Conservation (phyloP, 2,888 invertebrate species). For the Ceratothoa steindachneri region DNA sequence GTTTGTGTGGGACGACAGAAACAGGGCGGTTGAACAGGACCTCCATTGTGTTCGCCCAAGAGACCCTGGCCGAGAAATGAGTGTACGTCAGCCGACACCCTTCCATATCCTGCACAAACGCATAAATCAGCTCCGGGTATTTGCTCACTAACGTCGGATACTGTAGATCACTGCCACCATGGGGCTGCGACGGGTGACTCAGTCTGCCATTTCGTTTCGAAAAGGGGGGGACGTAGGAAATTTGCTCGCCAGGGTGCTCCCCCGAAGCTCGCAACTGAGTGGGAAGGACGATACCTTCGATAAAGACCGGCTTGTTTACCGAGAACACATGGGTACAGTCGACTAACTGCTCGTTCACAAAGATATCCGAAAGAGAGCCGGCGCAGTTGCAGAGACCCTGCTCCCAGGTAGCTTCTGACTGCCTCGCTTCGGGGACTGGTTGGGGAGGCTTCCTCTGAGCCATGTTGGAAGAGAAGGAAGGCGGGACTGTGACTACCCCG, state of each 20-base stretch:
- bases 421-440: background rate
- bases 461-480: conserved; percentile 14
- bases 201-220: too few species aligned
- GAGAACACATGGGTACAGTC: conserved; percentile 75
- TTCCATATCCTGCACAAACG: conserved; percentile 73
- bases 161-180: background rate
- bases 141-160: conserved; percentile 9
- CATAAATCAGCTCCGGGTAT: conserved; percentile 75
- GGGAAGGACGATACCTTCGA: conserved; percentile 62
- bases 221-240: too few species aligned
- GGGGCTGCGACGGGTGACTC: background rate
- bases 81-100: conserved; percentile 75
- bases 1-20: conserved; percentile 69
- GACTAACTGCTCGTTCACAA: conserved; percentile 56
- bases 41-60: conserved; percentile 69
- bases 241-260: background rate
- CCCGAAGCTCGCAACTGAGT: conserved; percentile 54
- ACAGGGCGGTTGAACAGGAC: conserved; percentile 76
- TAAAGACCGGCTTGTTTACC: conserved; percentile 73
- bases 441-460: background rate
- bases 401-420: background rate
- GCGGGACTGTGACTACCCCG: conserved; percentile 51
- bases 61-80: conserved; percentile 72
- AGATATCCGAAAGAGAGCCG: conserved; percentile 5
- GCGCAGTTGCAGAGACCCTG: background rate